Evolutionary conservation across 2,888 invertebrate species (phyloP).

Genomic region (Trissonchulus sp.): DNA sequence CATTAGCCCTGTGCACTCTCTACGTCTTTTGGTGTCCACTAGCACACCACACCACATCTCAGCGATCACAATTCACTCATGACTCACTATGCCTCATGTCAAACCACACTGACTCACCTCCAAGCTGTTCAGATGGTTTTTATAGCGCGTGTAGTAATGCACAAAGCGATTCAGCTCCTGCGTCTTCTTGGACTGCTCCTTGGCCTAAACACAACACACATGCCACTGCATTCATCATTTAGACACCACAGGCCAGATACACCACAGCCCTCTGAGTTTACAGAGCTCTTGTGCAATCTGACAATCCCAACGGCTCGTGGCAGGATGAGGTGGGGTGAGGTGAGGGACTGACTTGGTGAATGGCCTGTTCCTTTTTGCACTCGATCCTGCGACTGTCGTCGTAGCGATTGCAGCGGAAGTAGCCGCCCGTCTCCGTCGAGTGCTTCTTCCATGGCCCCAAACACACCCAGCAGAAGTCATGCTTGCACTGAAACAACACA

Average conservation of each 20-base stretch:
- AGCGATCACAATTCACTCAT: no score
- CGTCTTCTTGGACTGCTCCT: slow-evolving; percentile 60
- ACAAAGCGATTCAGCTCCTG: slow-evolving; percentile 64
- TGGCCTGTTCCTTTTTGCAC: slow-evolving; percentile 60
- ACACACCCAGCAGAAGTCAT: slow-evolving; percentile 69
- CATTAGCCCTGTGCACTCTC: no score
- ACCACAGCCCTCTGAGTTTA: no score
- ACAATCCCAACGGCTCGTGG: no score
- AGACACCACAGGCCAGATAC: no score
- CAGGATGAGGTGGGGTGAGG: no score
- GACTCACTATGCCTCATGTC: no score
- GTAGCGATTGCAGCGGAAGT: slow-evolving; percentile 64
- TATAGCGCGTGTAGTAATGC: slow-evolving; percentile 64
- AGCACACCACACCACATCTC: no score
- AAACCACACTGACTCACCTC: slow-evolving; percentile 46
- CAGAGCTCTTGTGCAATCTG: no score
- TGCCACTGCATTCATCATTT: no score
- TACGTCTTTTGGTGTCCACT: no score
- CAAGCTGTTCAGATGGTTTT: slow-evolving; percentile 64
- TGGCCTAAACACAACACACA: slow-evolving; percentile 54
- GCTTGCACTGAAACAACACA: slow-evolving; percentile 61
- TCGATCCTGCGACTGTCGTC: slow-evolving; percentile 64
- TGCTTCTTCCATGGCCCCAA: slow-evolving; percentile 67
- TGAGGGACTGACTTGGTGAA: slow-evolving; percentile 57
- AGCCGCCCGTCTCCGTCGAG: slow-evolving; percentile 65